A percentile compares a stretch with the other conserved stretches of the same genome.
Evolutionary conservation across 2,797 vertebrate genomes (phyloP).

Genomic region (Alectoris magna): DNA sequence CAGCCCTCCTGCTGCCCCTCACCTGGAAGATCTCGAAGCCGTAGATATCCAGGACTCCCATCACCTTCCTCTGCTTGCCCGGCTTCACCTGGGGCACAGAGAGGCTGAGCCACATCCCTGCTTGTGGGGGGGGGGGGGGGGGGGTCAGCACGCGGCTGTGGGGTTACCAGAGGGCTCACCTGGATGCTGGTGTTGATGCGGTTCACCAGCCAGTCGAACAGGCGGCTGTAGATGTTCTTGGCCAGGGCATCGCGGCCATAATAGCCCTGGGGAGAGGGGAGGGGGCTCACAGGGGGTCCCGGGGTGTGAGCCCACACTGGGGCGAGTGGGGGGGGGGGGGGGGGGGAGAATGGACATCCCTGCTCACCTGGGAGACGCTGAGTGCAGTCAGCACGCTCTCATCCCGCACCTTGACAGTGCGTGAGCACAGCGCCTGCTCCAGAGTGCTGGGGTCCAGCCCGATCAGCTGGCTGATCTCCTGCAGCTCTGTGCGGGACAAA

Average conservation of each 20-base stretch:
- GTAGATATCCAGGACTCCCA: slow-evolving; percentile 85
- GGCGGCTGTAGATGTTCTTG: slow-evolving; percentile 83
- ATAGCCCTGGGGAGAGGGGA: slow-evolving; percentile 66
- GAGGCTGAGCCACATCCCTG: rapidly evolving
- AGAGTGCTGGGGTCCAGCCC: slow-evolving; percentile 61
- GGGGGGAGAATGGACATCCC: not conserved
- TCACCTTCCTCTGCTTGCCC: slow-evolving; percentile 77
- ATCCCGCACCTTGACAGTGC: slow-evolving; percentile 77
- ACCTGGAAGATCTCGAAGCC: slow-evolving; percentile 86
- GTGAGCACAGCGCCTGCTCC: slow-evolving; percentile 80
- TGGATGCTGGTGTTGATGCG: slow-evolving; percentile 84
- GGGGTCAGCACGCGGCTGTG: rapidly evolving
- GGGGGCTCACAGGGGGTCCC: rapidly evolving
- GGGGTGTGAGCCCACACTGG: rapidly evolving
- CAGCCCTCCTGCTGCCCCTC: not conserved
- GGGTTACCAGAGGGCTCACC: slow-evolving; percentile 39
- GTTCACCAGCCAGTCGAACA: slow-evolving; percentile 82
- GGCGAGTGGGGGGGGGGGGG: too few species aligned
- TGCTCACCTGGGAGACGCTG: slow-evolving; percentile 78
- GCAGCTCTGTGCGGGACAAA: slow-evolving; percentile 13
- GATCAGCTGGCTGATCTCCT: slow-evolving; percentile 77
- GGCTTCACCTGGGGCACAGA: slow-evolving; percentile 67
- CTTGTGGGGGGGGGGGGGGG: too few species aligned
- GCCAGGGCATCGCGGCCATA: slow-evolving; percentile 81
- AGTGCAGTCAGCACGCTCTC: slow-evolving; percentile 79